Percentiles rank a stretch among this genome's conserved stretches.
Evolutionary conservation across 2,113 vertebrate genomes (phyloP).

Genomic region (Zosterops pallidus): DNA sequence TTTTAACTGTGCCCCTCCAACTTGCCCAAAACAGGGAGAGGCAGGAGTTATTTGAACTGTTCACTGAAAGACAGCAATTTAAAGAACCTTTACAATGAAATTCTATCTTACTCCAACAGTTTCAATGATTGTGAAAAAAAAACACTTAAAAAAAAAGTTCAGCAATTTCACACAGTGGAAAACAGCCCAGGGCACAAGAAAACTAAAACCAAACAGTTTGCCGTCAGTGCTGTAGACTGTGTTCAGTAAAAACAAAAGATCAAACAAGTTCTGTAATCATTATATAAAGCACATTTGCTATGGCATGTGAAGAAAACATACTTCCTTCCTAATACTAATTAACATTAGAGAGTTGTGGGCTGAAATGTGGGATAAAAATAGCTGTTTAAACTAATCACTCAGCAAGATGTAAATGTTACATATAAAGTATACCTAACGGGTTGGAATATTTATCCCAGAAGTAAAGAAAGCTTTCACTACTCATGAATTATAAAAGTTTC

Average conservation of each 20-base stretch:
- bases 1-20: slow-evolving; percentile 32
- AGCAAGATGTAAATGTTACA: slow-evolving; percentile 47
- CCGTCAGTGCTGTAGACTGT: slow-evolving; percentile 59
- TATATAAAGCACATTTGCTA: slow-evolving; percentile 66
- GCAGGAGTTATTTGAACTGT: slow-evolving; percentile 8
- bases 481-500: slow-evolving; percentile 60
- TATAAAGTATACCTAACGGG: slow-evolving; percentile 67
- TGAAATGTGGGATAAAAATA: slow-evolving; percentile 60
- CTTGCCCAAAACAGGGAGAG: neutral
- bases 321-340: slow-evolving; percentile 73
- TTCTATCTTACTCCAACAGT: slow-evolving; percentile 66
- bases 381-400: slow-evolving; percentile 36
- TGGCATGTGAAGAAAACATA: slow-evolving; percentile 59
- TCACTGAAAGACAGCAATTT: slow-evolving; percentile 66
- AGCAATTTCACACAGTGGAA: slow-evolving; percentile 73
- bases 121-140: slow-evolving; percentile 74
- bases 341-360: slow-evolving; percentile 32
- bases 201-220: slow-evolving; percentile 73
- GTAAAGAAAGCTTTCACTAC: slow-evolving; percentile 58
- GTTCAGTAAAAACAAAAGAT: slow-evolving; percentile 68
- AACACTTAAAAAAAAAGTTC: slow-evolving; percentile 65
- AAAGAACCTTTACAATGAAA: slow-evolving; percentile 70
- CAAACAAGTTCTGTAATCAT: slow-evolving; percentile 54
- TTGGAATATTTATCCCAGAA: slow-evolving; percentile 67
- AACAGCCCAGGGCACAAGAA: slow-evolving; percentile 73